phyloP scores from a whole-genome alignment of 2,888 invertebrate genomes.

The Monoplex corrugatus region DNA sequence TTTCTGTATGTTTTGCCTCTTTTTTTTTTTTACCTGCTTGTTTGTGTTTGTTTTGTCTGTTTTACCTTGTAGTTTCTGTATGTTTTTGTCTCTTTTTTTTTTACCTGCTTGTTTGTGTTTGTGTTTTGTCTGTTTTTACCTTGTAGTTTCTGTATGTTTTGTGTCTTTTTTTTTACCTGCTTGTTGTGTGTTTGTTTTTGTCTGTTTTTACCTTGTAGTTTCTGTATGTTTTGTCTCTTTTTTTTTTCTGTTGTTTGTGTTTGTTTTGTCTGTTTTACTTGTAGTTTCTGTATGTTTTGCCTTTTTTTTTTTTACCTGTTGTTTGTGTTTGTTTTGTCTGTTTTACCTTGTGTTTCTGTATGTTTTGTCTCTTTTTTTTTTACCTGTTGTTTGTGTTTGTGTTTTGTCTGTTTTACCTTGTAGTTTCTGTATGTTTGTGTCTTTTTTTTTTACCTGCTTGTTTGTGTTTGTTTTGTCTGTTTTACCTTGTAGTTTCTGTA shows the following conservation, averaged over 20 bases:
- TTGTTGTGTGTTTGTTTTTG: neutral
- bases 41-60: no score
- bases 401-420: no score
- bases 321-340: neutral
- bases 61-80: neutral
- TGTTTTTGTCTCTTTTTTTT: neutral
- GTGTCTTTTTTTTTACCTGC: neutral
- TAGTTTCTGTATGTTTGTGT: no score
- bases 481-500: no score
- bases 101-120: neutral
- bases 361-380: no score
- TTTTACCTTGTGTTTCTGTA: no score
- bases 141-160: neutral
- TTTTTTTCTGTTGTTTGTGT: neutral
- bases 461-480: neutral
- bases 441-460: no score
- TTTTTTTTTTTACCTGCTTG: no score
- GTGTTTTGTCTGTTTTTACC: no score
- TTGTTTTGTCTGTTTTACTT: neutral
- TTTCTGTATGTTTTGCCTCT: neutral
- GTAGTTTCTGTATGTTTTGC: neutral
- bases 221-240: neutral
- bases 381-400: neutral
- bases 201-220: neutral
- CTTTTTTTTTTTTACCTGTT: neutral